Conservation (phyloP, 2,113 vertebrate species). For the Rhinichthys klamathensis region DNA sequence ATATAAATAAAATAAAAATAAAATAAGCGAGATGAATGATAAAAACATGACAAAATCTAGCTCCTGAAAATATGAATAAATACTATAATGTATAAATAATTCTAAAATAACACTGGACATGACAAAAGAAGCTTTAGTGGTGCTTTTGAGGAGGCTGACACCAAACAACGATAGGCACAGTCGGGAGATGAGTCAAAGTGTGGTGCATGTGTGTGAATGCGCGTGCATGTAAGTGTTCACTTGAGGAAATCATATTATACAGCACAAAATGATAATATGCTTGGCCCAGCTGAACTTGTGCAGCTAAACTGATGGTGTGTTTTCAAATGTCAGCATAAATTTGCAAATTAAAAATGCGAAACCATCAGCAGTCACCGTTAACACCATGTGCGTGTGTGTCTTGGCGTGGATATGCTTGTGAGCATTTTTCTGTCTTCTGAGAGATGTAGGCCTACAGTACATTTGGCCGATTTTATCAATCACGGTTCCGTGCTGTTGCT, state of each 20-base stretch:
- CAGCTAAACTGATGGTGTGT: conserved; percentile 74
- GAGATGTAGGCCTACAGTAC: conserved; percentile 28
- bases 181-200: background rate
- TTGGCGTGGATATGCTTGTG: conserved; percentile 45
- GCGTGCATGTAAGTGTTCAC: conserved; percentile 64
- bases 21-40: background rate
- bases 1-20: background rate
- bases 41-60: background rate
- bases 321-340: conserved; percentile 84
- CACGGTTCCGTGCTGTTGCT: conserved; percentile 27
- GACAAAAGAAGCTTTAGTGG: conserved; percentile 23
- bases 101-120: background rate
- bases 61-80: no score
- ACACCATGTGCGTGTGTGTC: conserved; percentile 55
- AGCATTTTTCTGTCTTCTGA: conserved; percentile 35
- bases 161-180: conserved; percentile 35
- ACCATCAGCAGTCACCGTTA: conserved; percentile 73
- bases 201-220: conserved; percentile 44
- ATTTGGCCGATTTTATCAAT: conserved; percentile 48
- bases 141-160: conserved; percentile 33
- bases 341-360: conserved; percentile 78
- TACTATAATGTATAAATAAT: no score
- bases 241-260: conserved; percentile 79
- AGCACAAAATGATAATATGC: conserved; percentile 77
- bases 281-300: conserved; percentile 73